Base-by-base conservation (phyloP, 2,113 vertebrate genomes). In the Ifrita kowaldi region DNA sequence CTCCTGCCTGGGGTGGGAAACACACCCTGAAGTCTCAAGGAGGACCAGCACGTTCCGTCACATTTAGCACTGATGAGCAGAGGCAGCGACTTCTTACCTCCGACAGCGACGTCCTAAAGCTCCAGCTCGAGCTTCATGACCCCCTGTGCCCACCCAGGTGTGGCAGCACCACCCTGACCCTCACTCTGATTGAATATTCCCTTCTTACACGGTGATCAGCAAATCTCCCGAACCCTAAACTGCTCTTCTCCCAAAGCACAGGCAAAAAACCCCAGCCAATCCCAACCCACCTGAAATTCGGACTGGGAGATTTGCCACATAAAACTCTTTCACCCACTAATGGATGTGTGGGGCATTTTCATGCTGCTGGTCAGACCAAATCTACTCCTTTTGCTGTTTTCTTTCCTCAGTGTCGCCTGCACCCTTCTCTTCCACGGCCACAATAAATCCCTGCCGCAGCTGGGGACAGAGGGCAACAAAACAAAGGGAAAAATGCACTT, bases 161-260 rank as follows among this genome's bases (percentile, higher is more conserved):
- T 28, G 37, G 16, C 56, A 9, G 21, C 39, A 13, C 20, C 16
- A 8, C 27, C 21, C 65, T 21, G 21, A 35, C 53, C 19, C 75
- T 74, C 47, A 2, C 64, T 47, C 42, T 24, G 6, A 16, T 47
- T 49, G 52, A 35, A 7, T 9, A 41, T 52, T 53, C 84, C 21
- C 68, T 62, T 5, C 2, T 16, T 32, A 9, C 33, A 56, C 1
- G 24, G 44, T 0, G 23, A 50, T 13, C 56, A 27, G 23, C 44
- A 68, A 68, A 67, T 20, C 62, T 47, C 57, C 0, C 0, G 1
- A 3, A 35, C 13, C 53, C 33, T 9, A 4, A 73, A 30, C 28
- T 53, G 37, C 71, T 65, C 13, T 49, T 62, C 76, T 64, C 60
- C 21, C 57, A 28, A 73, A 56, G 21, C 1, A 35, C 6, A 7